Evolutionary conservation across 1,140 invertebrate species (phyloP).

Genomic region (Apolygus lucorum): DNA sequence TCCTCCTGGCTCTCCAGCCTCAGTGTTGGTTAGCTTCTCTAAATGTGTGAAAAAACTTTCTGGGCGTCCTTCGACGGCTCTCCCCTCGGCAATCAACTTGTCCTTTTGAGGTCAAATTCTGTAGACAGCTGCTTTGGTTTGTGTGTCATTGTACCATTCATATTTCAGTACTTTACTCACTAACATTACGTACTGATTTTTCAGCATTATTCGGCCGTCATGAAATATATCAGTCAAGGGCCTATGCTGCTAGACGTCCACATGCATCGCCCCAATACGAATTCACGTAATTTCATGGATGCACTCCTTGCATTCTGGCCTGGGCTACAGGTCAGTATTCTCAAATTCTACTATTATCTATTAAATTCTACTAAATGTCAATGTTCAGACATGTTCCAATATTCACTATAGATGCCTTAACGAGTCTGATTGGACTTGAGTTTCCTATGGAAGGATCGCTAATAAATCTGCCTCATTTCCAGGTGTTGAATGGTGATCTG

Average conservation of each 20-base stretch:
- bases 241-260: constrained; percentile 95
- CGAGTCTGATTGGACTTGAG: too few species aligned
- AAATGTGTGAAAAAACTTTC: background rate
- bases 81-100: background rate
- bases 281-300: constrained; percentile 96
- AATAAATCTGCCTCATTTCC: too few species aligned
- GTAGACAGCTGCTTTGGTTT: too few species aligned
- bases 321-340: constrained; percentile 76
- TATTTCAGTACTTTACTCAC: too few species aligned
- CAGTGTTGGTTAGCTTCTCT: too few species aligned
- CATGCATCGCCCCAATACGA: constrained; percentile 93
- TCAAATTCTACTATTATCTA: background rate
- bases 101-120: too few species aligned
- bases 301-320: constrained; percentile 96
- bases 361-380: too few species aligned
- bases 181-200: constrained; percentile 29
- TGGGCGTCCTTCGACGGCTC: background rate
- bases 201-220: constrained; percentile 90
- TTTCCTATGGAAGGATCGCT: too few species aligned
- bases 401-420: too few species aligned
- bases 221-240: constrained; percentile 95
- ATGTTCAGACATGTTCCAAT: too few species aligned
- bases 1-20: too few species aligned
- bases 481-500: constrained; percentile 84
- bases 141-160: too few species aligned